A percentile compares a stretch with the other conserved stretches of the same genome.
Conservation (phyloP, 1,140 invertebrate species). For the Chironomus tepperi region DNA sequence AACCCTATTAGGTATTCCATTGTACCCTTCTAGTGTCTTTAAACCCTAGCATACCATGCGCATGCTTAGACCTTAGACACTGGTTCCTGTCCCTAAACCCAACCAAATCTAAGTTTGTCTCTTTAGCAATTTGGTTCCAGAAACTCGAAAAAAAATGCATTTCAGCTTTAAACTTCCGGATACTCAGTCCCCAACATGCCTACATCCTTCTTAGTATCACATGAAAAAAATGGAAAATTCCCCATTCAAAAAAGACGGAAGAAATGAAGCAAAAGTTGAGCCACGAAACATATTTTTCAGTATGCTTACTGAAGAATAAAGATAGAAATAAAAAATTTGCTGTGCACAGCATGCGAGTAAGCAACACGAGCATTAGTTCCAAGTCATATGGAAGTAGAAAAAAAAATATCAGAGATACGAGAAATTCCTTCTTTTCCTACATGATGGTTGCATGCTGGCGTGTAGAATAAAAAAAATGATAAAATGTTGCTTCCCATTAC, state of each 20-base stretch:
- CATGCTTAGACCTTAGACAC: too few relatives aligned
- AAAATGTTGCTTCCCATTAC: constrained; percentile 13
- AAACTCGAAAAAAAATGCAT: too few relatives aligned
- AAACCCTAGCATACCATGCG: too few relatives aligned
- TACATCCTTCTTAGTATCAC: too few relatives aligned
- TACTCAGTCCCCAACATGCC: too few relatives aligned
- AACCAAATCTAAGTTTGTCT: too few relatives aligned
- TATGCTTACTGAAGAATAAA: neutral
- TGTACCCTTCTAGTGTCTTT: too few relatives aligned
- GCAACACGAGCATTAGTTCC: neutral
- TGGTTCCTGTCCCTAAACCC: too few relatives aligned
- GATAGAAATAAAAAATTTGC: neutral
- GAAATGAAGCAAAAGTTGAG: constrained; percentile 6
- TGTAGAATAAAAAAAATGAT: constrained; percentile 10
- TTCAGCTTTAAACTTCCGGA: too few relatives aligned
- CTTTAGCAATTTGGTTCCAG: too few relatives aligned
- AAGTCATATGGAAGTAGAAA: neutral
- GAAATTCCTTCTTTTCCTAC: neutral
- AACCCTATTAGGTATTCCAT: too few relatives aligned
- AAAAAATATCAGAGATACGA: neutral
- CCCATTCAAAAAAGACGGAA: neutral
- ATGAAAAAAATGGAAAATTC: neutral
- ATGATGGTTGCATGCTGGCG: neutral
- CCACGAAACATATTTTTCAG: neutral
- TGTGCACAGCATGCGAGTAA: constrained; percentile 2